phyloP scores from a whole-genome alignment of 2,113 vertebrate species.

The Gnathonemus longibarbis region DNA sequence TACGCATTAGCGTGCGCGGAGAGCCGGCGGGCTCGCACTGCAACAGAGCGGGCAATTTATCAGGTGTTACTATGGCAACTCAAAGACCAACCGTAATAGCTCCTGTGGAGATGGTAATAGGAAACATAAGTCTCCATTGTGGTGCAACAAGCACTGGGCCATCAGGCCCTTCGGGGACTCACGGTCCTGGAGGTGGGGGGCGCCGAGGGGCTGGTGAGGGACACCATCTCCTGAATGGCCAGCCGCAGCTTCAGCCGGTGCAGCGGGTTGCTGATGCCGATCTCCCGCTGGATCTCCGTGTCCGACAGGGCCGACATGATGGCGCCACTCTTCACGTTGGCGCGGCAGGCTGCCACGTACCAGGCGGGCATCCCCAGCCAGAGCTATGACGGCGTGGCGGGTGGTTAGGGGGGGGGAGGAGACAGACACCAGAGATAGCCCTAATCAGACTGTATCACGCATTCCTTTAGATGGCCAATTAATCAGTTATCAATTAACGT shows the following conservation, averaged over 20 bases:
- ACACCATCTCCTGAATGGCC: slow-evolving; percentile 99
- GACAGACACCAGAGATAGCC: not conserved
- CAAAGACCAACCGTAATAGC: not conserved
- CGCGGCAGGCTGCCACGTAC: slow-evolving; percentile 96
- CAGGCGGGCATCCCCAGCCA: slow-evolving; percentile 98
- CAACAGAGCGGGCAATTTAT: not conserved
- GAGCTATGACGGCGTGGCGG: slow-evolving; percentile 58
- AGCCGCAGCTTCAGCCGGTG: slow-evolving; percentile 90
- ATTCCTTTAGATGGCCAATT: not conserved
- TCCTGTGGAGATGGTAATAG: not conserved
- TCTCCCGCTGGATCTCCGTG: slow-evolving; percentile 97
- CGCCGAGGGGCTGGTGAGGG: slow-evolving; percentile 92
- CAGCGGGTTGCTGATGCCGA: slow-evolving; percentile 94
- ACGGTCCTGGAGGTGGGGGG: slow-evolving; percentile 96
- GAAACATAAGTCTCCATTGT: not conserved
- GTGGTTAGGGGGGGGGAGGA: not conserved
- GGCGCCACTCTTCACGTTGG: slow-evolving; percentile 96
- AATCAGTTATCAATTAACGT: not conserved
- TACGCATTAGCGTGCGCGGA: not conserved
- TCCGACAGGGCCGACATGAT: slow-evolving; percentile 97
- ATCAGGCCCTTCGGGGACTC: slow-evolving; percentile 54
- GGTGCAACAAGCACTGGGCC: not conserved
- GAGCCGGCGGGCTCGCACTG: not conserved
- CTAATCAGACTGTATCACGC: not conserved
- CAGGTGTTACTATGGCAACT: not conserved